phyloP scores from a whole-genome alignment of 2,888 invertebrate genomes.

The Trichopoda pennipes region DNA sequence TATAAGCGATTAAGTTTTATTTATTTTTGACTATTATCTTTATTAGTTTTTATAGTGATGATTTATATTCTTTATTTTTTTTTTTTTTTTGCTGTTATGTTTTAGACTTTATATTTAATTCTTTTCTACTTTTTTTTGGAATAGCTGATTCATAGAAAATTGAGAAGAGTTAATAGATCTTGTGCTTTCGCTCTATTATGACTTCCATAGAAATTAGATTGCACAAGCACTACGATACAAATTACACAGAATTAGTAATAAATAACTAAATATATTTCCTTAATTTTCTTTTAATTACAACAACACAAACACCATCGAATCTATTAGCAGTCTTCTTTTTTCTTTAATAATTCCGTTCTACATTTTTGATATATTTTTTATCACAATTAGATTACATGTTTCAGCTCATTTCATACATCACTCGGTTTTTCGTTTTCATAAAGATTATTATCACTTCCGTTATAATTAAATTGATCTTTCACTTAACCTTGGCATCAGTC shows the following conservation, averaged over 20 bases:
- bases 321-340: neutral
- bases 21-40: no score
- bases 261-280: constrained; percentile 18
- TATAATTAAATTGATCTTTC: constrained; percentile 70
- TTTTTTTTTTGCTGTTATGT: no score
- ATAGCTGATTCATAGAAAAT: neutral
- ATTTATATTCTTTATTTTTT: neutral
- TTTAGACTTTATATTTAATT: neutral
- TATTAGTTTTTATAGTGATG: no score
- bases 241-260: neutral
- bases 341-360: neutral
- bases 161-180: neutral
- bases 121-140: neutral
- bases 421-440: constrained; percentile 37
- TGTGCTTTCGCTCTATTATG: neutral
- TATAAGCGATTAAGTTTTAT: no score
- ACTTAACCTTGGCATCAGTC: constrained; percentile 70
- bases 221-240: neutral
- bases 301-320: constrained; percentile 41
- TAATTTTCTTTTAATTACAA: constrained; percentile 53
- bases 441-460: constrained; percentile 69
- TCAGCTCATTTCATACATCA: constrained; percentile 40
- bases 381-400: constrained; percentile 54
- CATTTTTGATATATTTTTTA: constrained; percentile 23
- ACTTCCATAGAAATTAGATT: neutral